phyloP scores from a whole-genome alignment of 1,140 invertebrate species.

The Drosophila grimshawi region DNA sequence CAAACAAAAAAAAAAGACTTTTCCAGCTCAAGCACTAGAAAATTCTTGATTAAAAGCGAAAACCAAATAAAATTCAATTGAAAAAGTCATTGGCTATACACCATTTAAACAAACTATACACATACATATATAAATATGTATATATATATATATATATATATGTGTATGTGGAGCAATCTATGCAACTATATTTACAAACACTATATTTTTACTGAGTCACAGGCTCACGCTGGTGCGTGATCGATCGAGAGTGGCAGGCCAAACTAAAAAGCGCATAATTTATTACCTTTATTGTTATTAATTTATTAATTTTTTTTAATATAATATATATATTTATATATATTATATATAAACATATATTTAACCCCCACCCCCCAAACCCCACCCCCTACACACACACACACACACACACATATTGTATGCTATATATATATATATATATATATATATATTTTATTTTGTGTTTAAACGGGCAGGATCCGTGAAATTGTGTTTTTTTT shows the following conservation, averaged over 20 bases:
- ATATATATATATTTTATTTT: constrained; percentile 49
- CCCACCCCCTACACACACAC: constrained; percentile 18
- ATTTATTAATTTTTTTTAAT: constrained; percentile 67
- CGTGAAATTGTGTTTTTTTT: constrained; percentile 59
- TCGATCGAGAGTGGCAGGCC: constrained; percentile 69
- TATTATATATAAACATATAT: constrained; percentile 29
- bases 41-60: constrained; percentile 58
- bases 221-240: constrained; percentile 66
- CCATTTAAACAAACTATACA: constrained; percentile 14
- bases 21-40: constrained; percentile 53
- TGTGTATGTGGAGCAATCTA: constrained; percentile 25
- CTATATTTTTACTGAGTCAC: constrained; percentile 44
- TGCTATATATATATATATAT: constrained; percentile 21
- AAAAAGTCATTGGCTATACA: constrained; percentile 74
- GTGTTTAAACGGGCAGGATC: constrained; percentile 77
- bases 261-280: constrained; percentile 75
- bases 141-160: constrained; percentile 13
- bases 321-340: constrained; percentile 33
- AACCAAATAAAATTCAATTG: constrained; percentile 50
- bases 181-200: constrained; percentile 45
- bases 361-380: constrained; percentile 25
- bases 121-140: constrained; percentile 30
- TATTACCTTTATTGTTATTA: constrained; percentile 80
- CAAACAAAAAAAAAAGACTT: constrained; percentile 35
- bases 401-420: constrained; percentile 12